Conservation (phyloP, 2,797 vertebrate species). For the Agapornis canus region DNA sequence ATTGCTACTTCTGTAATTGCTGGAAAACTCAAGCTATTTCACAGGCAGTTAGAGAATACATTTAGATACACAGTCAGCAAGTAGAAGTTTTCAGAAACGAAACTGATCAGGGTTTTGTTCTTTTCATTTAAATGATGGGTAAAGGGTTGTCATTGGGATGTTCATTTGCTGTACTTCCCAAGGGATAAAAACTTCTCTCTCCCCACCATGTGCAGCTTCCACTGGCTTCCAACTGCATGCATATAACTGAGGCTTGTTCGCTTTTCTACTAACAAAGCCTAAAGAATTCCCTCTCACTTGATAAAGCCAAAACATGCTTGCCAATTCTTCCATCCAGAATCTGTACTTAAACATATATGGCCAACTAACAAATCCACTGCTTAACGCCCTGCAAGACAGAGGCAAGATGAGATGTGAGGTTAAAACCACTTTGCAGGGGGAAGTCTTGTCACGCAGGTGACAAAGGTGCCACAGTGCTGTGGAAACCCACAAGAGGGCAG, state of each 20-base stretch:
- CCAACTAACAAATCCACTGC: neutral
- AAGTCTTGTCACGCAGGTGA: neutral
- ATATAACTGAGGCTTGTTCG: neutral
- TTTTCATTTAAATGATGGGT: neutral
- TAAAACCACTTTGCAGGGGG: rapidly evolving
- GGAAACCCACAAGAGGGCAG: slow-evolving; percentile 75
- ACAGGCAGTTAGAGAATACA: neutral
- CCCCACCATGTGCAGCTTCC: neutral
- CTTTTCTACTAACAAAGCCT: neutral
- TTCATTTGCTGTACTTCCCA: neutral
- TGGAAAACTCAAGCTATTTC: neutral
- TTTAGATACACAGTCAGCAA: neutral
- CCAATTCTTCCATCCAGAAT: neutral
- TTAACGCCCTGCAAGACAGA: neutral
- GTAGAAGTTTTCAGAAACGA: neutral
- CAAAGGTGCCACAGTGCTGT: neutral
- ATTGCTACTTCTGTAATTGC: neutral
- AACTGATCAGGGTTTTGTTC: neutral
- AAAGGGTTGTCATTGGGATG: neutral
- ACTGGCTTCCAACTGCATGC: neutral
- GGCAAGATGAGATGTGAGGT: neutral
- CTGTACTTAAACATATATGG: neutral
- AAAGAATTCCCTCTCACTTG: neutral
- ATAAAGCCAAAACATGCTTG: neutral
- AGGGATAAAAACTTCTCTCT: neutral